Percentiles rank a stretch among this genome's conserved stretches.
phyloP scores from a whole-genome alignment of 2,888 invertebrate genomes.

The Parthenolecanium corni region DNA sequence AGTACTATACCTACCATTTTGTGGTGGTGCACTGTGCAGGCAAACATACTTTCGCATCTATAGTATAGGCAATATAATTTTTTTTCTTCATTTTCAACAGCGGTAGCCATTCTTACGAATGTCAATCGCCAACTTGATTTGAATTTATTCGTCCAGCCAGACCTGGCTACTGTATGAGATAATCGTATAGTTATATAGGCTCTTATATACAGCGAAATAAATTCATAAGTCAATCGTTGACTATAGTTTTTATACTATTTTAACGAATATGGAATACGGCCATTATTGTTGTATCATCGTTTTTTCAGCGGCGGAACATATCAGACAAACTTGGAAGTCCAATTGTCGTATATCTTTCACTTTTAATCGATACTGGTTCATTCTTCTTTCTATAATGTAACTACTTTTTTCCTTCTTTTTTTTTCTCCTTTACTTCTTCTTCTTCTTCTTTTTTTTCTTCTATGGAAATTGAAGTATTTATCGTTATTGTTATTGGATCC shows the following conservation, averaged over 20 bases:
- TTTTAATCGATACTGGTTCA: conserved; percentile 27
- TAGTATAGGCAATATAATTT: too few species aligned
- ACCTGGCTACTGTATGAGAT: neutral
- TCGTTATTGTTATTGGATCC: conserved; percentile 5
- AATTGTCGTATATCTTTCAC: conserved; percentile 28
- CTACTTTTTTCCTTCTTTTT: too few species aligned
- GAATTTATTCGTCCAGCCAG: conserved; percentile 23
- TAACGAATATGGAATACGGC: conserved; percentile 24
- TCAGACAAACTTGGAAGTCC: conserved; percentile 18
- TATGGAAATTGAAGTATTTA: neutral
- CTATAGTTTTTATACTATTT: conserved; percentile 15
- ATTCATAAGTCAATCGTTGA: conserved; percentile 25
- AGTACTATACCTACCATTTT: neutral
- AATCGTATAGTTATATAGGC: conserved; percentile 4
- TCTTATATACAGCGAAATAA: conserved; percentile 1
- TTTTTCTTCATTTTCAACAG: conserved; percentile 12
- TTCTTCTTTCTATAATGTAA: neutral
- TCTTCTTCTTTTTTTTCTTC: too few species aligned
- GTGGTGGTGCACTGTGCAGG: neutral
- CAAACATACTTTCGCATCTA: neutral
- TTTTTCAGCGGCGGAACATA: conserved; percentile 21
- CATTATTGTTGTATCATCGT: conserved; percentile 25
- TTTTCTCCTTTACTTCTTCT: too few species aligned
- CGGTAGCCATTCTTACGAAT: conserved; percentile 23
- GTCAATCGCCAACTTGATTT: conserved; percentile 26